Evolutionary conservation across 2,888 invertebrate genomes (phyloP).

Genomic region (Melanotus villosus): DNA sequence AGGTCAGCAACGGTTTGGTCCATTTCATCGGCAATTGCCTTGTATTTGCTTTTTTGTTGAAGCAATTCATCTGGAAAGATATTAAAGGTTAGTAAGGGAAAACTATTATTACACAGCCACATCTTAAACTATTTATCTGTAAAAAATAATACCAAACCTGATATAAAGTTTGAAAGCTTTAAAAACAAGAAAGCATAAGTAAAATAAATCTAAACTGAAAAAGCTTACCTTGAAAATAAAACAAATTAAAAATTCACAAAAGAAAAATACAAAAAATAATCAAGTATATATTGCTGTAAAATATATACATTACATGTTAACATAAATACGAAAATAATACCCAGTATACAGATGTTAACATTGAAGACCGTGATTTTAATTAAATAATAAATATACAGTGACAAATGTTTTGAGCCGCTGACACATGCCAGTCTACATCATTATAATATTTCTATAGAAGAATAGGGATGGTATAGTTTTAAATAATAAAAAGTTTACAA

Average conservation of each 20-base stretch:
- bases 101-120: background rate
- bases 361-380: slow-evolving; percentile 9
- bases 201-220: background rate
- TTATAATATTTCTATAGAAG: slow-evolving; percentile 3
- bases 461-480: slow-evolving; percentile 25
- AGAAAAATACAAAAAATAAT: slow-evolving; percentile 52
- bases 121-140: background rate
- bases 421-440: slow-evolving; percentile 27
- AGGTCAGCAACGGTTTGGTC: slow-evolving; percentile 97
- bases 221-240: slow-evolving; percentile 43
- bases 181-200: background rate
- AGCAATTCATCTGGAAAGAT: slow-evolving; percentile 84
- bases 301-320: slow-evolving; percentile 55
- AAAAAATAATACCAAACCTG: background rate
- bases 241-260: slow-evolving; percentile 36
- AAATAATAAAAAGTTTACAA: slow-evolving; percentile 66
- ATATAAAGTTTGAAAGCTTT: background rate
- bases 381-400: slow-evolving; percentile 20
- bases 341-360: slow-evolving; percentile 26
- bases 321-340: slow-evolving; percentile 44
- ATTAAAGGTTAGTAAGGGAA: slow-evolving; percentile 3
- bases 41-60: slow-evolving; percentile 96
- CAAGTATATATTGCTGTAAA: slow-evolving; percentile 55
- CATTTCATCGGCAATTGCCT: slow-evolving; percentile 97
- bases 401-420: slow-evolving; percentile 51